A percentile compares a stretch with the other conserved stretches of the same genome.
Conservation (phyloP, 2,888 invertebrate species). For the Reticulitermes lucifugus region DNA sequence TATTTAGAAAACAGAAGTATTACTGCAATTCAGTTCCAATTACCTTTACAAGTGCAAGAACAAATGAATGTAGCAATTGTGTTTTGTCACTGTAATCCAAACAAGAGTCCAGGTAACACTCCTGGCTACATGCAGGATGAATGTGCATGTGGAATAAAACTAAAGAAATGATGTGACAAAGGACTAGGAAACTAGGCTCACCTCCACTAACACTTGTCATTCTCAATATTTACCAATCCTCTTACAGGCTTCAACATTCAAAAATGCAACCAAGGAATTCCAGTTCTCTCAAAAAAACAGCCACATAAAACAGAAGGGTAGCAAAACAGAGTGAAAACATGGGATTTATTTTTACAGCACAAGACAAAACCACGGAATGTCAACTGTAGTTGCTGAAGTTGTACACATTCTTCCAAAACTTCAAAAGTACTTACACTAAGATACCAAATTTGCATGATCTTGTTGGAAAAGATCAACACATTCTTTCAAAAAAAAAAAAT, state of each 20-base stretch:
- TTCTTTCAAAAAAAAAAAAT: constrained; percentile 19
- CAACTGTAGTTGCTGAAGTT: constrained; percentile 54
- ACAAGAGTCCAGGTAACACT: not conserved
- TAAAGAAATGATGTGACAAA: constrained; percentile 43
- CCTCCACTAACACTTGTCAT: not conserved
- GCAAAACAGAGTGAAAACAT: constrained; percentile 33
- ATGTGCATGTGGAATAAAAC: constrained; percentile 4
- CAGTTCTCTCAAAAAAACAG: constrained; percentile 36
- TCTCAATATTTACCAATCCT: not conserved
- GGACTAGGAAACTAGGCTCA: constrained; percentile 5
- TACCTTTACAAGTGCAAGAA: not conserved
- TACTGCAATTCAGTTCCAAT: not conserved
- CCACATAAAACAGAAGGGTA: constrained; percentile 34
- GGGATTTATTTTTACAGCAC: constrained; percentile 57
- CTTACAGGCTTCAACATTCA: constrained; percentile 22
- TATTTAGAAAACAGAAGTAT: not conserved
- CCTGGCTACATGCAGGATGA: constrained; percentile 43
- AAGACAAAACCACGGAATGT: constrained; percentile 58
- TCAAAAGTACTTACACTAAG: constrained; percentile 35
- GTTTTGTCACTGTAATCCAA: not conserved
- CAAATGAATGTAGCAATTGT: not conserved
- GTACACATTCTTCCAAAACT: constrained; percentile 46
- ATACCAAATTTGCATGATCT: constrained; percentile 39
- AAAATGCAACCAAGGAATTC: constrained; percentile 31
- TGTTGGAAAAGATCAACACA: constrained; percentile 30